phyloP scores from a whole-genome alignment of 2,113 vertebrate genomes.

The Rostratula benghalensis region DNA sequence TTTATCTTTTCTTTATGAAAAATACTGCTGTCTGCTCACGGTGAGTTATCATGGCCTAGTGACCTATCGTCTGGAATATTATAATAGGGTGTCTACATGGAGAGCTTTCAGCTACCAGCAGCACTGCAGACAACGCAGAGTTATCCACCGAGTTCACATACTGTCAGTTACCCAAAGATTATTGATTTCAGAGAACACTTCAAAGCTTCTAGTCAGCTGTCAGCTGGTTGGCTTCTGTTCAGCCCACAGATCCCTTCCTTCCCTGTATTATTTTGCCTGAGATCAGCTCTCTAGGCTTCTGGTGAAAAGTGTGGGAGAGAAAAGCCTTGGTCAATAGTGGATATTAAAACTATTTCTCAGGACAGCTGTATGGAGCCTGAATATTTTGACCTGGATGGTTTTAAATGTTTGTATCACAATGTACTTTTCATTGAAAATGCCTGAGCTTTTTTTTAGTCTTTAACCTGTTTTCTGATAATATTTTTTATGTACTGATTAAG shows the following conservation, averaged over 20 bases:
- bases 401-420: background rate
- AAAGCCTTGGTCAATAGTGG: background rate
- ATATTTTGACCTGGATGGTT: background rate
- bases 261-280: background rate
- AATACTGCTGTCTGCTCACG: background rate
- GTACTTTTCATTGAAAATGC: background rate
- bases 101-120: background rate
- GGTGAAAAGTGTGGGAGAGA: background rate
- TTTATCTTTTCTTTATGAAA: background rate
- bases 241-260: background rate
- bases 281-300: background rate
- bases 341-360: background rate
- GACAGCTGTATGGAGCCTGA: background rate
- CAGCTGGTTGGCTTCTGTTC: background rate
- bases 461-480: background rate
- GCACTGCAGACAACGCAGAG: background rate
- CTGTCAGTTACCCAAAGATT: background rate
- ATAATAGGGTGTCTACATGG: too few relatives aligned
- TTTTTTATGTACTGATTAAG: background rate
- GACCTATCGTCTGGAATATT: background rate
- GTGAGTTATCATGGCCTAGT: background rate
- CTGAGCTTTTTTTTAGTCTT: background rate
- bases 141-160: accelerated
- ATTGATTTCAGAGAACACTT: background rate
- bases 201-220: background rate